Conservation (phyloP, 2,888 invertebrate species). For the Pyralis farinalis region DNA sequence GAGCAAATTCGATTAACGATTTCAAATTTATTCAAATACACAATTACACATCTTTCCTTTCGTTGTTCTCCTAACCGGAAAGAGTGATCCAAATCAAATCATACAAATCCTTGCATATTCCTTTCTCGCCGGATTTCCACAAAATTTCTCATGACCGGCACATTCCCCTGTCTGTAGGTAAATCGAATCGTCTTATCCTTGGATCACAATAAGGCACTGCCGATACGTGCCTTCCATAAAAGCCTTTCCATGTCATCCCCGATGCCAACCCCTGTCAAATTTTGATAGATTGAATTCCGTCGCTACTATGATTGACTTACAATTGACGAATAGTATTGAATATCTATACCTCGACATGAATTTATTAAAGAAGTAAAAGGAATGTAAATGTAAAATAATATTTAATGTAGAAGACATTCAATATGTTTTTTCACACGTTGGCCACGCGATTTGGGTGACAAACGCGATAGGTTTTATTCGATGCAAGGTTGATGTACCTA, state of each 20-base stretch:
- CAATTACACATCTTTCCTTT: no score
- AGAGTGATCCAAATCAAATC: not conserved
- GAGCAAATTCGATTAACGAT: no score
- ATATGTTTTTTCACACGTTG: no score
- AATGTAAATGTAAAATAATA: no score
- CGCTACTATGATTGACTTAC: conserved; percentile 49
- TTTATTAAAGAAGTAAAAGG: no score
- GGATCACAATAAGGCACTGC: conserved; percentile 14
- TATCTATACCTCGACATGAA: not conserved
- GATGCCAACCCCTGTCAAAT: conserved; percentile 64
- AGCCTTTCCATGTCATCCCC: conserved; percentile 67
- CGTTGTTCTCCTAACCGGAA: not conserved
- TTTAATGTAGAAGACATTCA: no score
- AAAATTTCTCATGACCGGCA: not conserved
- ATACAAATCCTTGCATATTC: no score
- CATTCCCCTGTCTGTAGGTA: not conserved
- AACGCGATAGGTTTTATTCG: no score
- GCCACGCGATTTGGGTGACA: no score
- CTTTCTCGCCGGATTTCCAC: not conserved
- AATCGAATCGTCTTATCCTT: conserved; percentile 6
- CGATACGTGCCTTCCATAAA: conserved; percentile 33
- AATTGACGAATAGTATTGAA: conserved; percentile 21
- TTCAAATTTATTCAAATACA: no score
- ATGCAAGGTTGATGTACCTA: no score
- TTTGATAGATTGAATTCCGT: conserved; percentile 65